These are phyloP conservation scores for Carpatolechia fugitivella DNA, from an alignment of 2,888 invertebrate species.

Conservation along the genomic window DNA sequence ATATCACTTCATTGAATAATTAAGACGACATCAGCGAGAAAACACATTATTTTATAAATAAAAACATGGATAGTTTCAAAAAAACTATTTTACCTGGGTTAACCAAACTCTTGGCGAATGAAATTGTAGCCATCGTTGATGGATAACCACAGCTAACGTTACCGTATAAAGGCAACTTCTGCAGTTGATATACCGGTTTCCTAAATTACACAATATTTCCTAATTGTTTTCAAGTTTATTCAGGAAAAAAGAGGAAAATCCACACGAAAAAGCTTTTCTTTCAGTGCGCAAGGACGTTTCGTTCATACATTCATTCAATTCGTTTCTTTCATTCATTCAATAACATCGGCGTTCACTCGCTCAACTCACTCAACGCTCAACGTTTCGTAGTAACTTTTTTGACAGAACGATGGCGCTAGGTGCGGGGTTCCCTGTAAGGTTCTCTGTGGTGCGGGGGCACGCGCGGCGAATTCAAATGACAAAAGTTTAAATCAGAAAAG, in stretches of 20 bases:
- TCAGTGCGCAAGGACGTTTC: neutral
- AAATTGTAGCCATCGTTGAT: conserved; percentile 62
- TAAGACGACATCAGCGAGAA: neutral
- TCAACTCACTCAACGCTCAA: too few relatives aligned
- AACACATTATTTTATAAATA: neutral
- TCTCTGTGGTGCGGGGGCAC: too few relatives aligned
- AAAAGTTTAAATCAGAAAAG: too few relatives aligned
- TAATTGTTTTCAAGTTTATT: neutral
- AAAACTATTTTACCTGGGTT: conserved; percentile 60
- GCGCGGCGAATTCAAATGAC: too few relatives aligned
- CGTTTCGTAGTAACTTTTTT: too few relatives aligned
- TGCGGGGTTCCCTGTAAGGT: too few relatives aligned
- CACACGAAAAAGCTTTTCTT: neutral
- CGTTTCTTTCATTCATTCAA: neutral
- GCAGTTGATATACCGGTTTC: neutral
- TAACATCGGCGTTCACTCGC: neutral
- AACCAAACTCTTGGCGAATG: conserved; percentile 74
- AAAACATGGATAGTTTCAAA: neutral
- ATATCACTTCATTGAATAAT: neutral
- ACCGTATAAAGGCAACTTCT: neutral
- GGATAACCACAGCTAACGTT: conserved; percentile 32
- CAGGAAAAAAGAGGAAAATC: neutral
- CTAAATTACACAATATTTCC: neutral
- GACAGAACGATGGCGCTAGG: too few relatives aligned
- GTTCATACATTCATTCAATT: too few relatives aligned